Percentiles rank a stretch among this genome's conserved stretches.
Conservation (phyloP, 1,140 invertebrate genomes). For the Calephelis virginiensis region DNA sequence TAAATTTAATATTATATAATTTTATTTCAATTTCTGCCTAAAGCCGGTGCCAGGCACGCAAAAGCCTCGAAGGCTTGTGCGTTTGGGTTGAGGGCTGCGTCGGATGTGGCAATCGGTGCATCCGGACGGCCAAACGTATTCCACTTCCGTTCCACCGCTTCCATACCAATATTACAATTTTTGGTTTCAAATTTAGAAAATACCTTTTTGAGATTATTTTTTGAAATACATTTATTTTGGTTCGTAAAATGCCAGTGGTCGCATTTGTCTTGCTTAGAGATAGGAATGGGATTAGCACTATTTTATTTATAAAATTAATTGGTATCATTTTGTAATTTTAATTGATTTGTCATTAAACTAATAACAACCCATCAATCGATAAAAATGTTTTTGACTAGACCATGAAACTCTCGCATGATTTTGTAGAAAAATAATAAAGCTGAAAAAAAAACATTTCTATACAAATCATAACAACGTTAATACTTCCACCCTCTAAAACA, state of each 20-base stretch:
- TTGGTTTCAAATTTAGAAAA: not conserved
- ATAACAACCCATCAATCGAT: too few relatives aligned
- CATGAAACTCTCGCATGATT: not conserved
- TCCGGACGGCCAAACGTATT: constrained; percentile 17
- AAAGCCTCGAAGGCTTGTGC: constrained; percentile 18
- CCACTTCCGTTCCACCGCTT: constrained; percentile 3
- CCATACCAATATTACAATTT: not conserved
- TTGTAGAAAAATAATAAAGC: constrained; percentile 12
- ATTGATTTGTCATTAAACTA: too few relatives aligned
- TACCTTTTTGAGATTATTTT: too few relatives aligned
- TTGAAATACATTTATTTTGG: too few relatives aligned
- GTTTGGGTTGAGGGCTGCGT: constrained; percentile 20
- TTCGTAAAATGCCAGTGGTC: too few relatives aligned
- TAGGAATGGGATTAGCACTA: too few relatives aligned
- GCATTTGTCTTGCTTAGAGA: too few relatives aligned
- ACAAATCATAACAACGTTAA: constrained; percentile 51
- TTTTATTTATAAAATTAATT: too few relatives aligned
- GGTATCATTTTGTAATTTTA: too few relatives aligned
- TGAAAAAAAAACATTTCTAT: constrained; percentile 28
- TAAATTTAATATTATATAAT: not conserved
- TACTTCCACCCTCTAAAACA: constrained; percentile 48
- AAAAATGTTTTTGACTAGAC: too few relatives aligned
- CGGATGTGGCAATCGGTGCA: constrained; percentile 24
- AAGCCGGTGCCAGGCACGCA: constrained; percentile 27
- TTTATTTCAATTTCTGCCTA: constrained; percentile 16